A percentile compares a stretch with the other conserved stretches of the same genome.
phyloP scores from a whole-genome alignment of 2,797 vertebrate genomes.

The Halcyon chelicuti region DNA sequence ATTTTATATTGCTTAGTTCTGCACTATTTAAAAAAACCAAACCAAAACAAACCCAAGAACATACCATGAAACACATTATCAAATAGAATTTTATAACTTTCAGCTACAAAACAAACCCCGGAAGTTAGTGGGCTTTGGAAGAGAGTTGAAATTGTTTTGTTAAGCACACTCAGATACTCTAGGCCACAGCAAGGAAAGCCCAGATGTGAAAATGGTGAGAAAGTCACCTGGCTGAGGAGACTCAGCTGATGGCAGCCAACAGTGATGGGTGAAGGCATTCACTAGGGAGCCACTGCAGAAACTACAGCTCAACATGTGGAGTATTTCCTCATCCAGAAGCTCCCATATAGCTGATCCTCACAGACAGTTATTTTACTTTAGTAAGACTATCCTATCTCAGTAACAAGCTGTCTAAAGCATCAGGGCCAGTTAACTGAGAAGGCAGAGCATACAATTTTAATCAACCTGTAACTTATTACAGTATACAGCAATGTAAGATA shows the following conservation, averaged over 20 bases:
- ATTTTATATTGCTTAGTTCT: slow-evolving; percentile 2
- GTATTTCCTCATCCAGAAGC: not conserved
- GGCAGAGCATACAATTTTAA: not conserved
- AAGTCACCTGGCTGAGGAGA: not conserved
- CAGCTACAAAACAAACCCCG: not conserved
- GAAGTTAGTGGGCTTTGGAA: not conserved
- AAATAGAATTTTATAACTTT: not conserved
- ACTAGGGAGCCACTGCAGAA: not conserved
- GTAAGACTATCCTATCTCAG: not conserved
- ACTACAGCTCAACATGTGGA: not conserved
- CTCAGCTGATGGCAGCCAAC: not conserved
- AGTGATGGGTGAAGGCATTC: not conserved
- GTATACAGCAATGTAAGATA: not conserved
- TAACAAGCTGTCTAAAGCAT: not conserved
- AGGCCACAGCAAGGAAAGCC: not conserved
- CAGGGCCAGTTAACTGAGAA: not conserved
- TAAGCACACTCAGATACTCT: not conserved
- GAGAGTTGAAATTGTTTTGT: not conserved
- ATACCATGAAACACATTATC: not conserved
- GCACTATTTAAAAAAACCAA: not conserved
- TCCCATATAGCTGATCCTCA: not conserved
- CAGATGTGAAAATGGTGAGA: not conserved
- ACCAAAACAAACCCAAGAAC: too few relatives aligned
- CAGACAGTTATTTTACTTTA: not conserved
- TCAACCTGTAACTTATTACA: not conserved